These are phyloP conservation scores for Poecile montanus DNA, from an alignment of 2,797 vertebrate genomes.

Conservation along the genomic window DNA sequence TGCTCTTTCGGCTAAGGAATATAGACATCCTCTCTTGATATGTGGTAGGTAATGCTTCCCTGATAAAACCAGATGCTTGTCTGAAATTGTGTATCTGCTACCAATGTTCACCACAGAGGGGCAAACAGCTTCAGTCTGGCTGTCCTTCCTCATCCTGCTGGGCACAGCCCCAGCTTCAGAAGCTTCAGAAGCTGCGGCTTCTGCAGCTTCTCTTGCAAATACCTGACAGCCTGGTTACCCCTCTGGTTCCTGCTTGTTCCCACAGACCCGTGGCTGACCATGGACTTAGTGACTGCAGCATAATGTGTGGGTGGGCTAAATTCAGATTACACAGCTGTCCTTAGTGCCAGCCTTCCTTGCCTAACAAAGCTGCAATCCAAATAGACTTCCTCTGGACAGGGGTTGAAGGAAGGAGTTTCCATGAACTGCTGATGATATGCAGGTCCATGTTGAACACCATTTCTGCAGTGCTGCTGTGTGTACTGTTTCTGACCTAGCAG, in stretches of 20 bases:
- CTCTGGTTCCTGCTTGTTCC: background rate
- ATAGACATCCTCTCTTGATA: background rate
- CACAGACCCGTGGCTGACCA: background rate
- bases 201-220: background rate
- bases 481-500: background rate
- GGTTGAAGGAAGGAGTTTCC: background rate
- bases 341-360: background rate
- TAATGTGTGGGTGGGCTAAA: background rate
- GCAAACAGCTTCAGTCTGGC: background rate
- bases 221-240: too few relatives aligned
- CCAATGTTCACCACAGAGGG: rapidly evolving
- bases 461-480: rapidly evolving
- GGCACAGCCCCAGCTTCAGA: rapidly evolving
- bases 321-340: background rate
- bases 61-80: background rate
- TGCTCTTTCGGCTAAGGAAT: background rate
- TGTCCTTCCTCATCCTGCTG: background rate
- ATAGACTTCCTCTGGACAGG: background rate
- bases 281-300: rapidly evolving
- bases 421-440: rapidly evolving
- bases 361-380: background rate
- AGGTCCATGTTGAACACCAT: rapidly evolving
- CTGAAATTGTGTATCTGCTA: background rate
- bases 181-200: background rate
- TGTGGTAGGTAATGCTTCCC: background rate